Evolutionary conservation across 2,888 invertebrate genomes (phyloP).

Genomic region (Harpalus rufipes): DNA sequence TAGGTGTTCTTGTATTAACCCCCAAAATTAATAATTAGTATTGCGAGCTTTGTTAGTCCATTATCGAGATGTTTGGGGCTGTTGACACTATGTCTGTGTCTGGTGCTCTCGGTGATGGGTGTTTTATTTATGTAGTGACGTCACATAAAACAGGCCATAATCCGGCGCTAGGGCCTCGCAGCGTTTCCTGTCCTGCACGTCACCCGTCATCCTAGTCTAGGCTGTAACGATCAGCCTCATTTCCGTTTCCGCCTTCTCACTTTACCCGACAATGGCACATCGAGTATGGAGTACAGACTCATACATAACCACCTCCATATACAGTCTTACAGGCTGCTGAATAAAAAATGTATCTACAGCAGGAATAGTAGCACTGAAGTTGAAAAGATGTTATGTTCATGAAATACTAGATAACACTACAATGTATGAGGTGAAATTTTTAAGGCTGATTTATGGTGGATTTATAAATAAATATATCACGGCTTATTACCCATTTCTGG

Average conservation of each 20-base stretch:
- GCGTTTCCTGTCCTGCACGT: constrained; percentile 70
- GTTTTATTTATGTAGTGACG: constrained; percentile 55
- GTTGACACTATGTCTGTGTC: constrained; percentile 28
- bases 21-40: neutral
- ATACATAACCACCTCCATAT: constrained; percentile 11
- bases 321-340: neutral
- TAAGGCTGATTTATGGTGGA: no score
- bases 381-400: neutral
- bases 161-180: constrained; percentile 15
- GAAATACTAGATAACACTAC: neutral
- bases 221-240: constrained; percentile 71
- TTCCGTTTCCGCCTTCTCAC: constrained; percentile 72
- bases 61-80: neutral
- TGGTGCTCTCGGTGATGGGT: constrained; percentile 22
- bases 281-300: neutral
- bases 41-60: neutral
- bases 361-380: neutral
- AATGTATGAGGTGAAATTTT: no score
- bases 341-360: neutral
- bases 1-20: no score
- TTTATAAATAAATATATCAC: no score
- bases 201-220: constrained; percentile 69
- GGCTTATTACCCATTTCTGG: no score
- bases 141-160: constrained; percentile 49
- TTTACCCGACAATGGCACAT: constrained; percentile 41